phyloP scores from a whole-genome alignment of 1,140 invertebrate species.

The Pseudomyrmex pallidus region DNA sequence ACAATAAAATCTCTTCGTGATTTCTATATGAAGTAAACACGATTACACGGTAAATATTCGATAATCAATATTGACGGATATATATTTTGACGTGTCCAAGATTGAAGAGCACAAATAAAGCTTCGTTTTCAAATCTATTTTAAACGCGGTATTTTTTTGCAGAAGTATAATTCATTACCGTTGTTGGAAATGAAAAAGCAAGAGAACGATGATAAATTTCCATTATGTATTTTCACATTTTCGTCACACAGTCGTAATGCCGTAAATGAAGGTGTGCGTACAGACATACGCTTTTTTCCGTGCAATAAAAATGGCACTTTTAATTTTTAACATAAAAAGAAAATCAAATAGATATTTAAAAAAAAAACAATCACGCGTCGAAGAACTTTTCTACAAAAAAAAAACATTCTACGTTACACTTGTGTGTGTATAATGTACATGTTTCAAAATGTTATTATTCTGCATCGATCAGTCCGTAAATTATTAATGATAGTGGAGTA shows the following conservation, averaged over 20 bases:
- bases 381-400: not conserved
- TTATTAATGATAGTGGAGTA: slow-evolving; percentile 7
- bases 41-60: not conserved
- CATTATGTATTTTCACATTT: no score
- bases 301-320: not conserved
- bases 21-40: not conserved
- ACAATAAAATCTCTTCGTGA: not conserved
- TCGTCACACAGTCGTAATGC: no score
- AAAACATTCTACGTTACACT: not conserved
- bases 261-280: no score
- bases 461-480: not conserved
- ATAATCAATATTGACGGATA: not conserved
- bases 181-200: no score
- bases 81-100: no score
- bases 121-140: no score
- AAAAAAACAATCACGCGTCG: not conserved
- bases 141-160: no score
- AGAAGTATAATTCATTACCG: no score
- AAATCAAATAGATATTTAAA: not conserved
- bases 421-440: no score
- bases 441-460: slow-evolving; percentile 5
- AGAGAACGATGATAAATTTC: no score
- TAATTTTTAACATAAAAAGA: not conserved
- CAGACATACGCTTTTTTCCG: no score
- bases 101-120: no score